Base-by-base conservation (phyloP, 2,888 invertebrate species). In the Tipula vernalis region DNA sequence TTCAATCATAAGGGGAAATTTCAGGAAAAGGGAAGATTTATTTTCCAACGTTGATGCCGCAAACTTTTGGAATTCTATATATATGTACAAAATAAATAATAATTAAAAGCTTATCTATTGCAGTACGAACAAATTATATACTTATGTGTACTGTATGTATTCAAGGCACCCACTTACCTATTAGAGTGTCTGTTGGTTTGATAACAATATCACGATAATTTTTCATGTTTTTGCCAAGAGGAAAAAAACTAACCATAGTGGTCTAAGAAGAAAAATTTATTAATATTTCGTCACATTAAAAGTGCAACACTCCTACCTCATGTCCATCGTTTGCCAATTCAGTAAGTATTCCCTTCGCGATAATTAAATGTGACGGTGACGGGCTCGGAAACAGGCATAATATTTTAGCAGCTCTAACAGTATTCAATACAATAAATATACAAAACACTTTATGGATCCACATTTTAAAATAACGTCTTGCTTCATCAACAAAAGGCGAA, bases 331-430 rank as follows among this genome's bases (percentile, higher is more conserved):
- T 47, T 10, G 47, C 47, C 13, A 47, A 47, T 2, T 47, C 47
- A 1, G 47, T 13, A 13, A 47, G 13, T 47, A 47, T 47, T 13
- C 47, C 47, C n/a, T 47, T 47, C 3, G 47, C 47, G 3, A 47
- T 13, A 47, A 47, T 47, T 47, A 47, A 47, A 47, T 47, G 47
- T 13, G 47, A 47, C 13, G 47, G 47, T 10, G 47, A 47, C 10
- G 47, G 47, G 10, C 47, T 47, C 13, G 47, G 47, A 47, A 47
- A 47, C 47, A 47, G n/a, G 13, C 47, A 47, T n/a, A 47, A 47
- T 47, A 47, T 47, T 13, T 47, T 47, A 47, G 47, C 47, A 47
- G 47, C 47, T 47, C 13, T 13, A 47, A 47, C 47, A 91, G 13
- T 13, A n/a, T 47, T 47, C n/a, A 47, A 13, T 13, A 47, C n/a